Base-by-base conservation (phyloP, 2,888 invertebrate genomes). In the Oscheius myriophilus region DNA sequence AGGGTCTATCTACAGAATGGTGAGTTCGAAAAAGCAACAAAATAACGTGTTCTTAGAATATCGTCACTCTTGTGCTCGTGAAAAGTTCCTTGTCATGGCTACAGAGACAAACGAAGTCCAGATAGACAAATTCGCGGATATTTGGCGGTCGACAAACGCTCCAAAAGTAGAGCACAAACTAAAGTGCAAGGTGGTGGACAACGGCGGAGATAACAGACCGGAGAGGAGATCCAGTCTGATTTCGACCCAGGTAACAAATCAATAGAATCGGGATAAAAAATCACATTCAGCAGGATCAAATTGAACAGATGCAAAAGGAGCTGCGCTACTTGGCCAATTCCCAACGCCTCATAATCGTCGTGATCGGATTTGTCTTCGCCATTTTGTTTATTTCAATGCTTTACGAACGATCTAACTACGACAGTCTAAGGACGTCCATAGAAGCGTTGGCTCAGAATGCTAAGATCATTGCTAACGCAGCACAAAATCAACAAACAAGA, bases 1-100 rank as follows among this genome's bases (percentile, higher is more conserved):
- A 54, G 80, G 61, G 76, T 83, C 14, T 78, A 80, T 52, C 72
- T 83, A 39, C 82, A 83, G 67, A 75, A 79, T 66, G 83, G 83
- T 80, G 23, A 53, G 25, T 6, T 6, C 4, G 53, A 12, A 25
- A 16, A 23, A 53, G 9, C 3, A 53, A 23, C 4, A 42, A 26
- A 54, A 45, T 9, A 53, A 23, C 33, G 39, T 21, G 45, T 58
- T 62, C 75, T 58, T 65, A 82, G 82, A 82, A 58, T 83, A 83
- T 59, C 73, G 74, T 18, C 63, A 73, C n/a, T 79, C 80, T 9
- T 75, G 77, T 63, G 71, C 61, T 39, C 71, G 72, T 14, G 83
- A 83, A 68, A 80, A 81, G 63, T 82, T 83, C 52, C 72, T 83
- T 6, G 59, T 83, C 14, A 74, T 80, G 69, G 79, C 79, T 1